These are phyloP conservation scores for Carollia perspicillata DNA, from an alignment of 2,113 vertebrate genomes.

Conservation along the genomic window DNA sequence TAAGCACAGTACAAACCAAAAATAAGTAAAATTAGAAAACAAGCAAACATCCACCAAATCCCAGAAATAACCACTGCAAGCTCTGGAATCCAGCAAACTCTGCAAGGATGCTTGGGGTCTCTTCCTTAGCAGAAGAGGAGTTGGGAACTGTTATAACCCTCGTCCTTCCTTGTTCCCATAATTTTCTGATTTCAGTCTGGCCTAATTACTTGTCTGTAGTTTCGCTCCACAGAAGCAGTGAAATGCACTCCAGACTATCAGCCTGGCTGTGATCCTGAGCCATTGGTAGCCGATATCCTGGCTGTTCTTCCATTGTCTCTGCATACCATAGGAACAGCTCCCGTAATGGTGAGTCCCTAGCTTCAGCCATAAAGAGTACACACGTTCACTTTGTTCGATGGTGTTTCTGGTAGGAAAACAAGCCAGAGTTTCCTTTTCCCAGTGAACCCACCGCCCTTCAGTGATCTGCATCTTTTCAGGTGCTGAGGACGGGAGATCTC, in stretches of 20 bases:
- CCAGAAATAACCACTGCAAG: neutral
- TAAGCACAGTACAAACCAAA: neutral
- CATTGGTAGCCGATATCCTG: neutral
- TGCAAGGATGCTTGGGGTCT: neutral
- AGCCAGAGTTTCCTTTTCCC: neutral
- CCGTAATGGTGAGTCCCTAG: neutral
- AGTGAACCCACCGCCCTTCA: neutral
- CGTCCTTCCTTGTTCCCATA: neutral
- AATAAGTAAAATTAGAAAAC: slow-evolving; percentile 8
- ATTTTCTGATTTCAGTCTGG: neutral
- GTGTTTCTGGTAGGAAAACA: neutral
- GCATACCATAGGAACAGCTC: neutral
- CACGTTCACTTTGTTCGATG: neutral
- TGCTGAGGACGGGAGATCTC: neutral
- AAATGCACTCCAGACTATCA: neutral
- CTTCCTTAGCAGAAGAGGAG: neutral
- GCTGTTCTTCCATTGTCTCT: neutral
- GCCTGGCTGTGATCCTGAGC: neutral
- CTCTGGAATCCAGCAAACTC: neutral
- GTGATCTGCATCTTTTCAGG: neutral
- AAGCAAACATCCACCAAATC: neutral
- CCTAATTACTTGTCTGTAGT: neutral
- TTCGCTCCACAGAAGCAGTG: neutral
- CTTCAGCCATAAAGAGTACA: neutral
- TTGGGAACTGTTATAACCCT: neutral